Evolutionary conservation across 2,888 invertebrate species (phyloP), one percentile per base, ranked within the genome.

Genomic region (Argyresthia goedartella): DNA sequence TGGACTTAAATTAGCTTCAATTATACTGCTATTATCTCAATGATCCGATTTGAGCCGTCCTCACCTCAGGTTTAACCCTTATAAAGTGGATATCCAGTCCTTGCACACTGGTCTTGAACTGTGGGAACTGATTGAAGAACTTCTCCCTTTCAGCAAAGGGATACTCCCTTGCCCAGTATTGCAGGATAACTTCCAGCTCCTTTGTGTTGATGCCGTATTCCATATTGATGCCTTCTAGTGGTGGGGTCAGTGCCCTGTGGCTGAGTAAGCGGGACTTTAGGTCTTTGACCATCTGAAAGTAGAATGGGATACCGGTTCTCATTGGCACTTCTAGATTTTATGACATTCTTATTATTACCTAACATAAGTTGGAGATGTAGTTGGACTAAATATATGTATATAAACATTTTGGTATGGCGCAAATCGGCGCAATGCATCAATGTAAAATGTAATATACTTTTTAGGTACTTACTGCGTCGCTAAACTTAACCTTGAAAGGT

Each of bases 191-290:
- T 47, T 89, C 78, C 15, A 95, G 67, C 53, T 90, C 89, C 1
- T 90, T 88, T 0, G 90, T 81, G 66, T 95, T 93, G 69, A 96
- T 92, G 0, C 97, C 97, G 67, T 96, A 97, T 59, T 92, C 88
- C 73, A 96, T 96, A 1, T 84, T 89, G 0, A 88, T 81, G 15
- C 89, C 91, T 73, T 94, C 92, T n/a, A 94, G 72, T 0, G 94
- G 91, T 6, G 87, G 84, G 0, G 87, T 71, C 41, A 70, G 64
- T 1, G 61, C 54, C 3, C 74, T 67, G 49, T 68, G 70, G 43
- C 68, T 71, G 46, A 69, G 71, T 0, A 85, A 55, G 1, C 81
- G 73, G 0, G 62, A 57, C 52, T 64, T 71, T 0, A 85, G 66
- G 47, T 81, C 81, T 54, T 64, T 62, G 13, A 81, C 59, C 71